These are phyloP conservation scores for Cyclura pinguis DNA, from an alignment of 2,797 vertebrate species.

Conservation along the genomic window DNA sequence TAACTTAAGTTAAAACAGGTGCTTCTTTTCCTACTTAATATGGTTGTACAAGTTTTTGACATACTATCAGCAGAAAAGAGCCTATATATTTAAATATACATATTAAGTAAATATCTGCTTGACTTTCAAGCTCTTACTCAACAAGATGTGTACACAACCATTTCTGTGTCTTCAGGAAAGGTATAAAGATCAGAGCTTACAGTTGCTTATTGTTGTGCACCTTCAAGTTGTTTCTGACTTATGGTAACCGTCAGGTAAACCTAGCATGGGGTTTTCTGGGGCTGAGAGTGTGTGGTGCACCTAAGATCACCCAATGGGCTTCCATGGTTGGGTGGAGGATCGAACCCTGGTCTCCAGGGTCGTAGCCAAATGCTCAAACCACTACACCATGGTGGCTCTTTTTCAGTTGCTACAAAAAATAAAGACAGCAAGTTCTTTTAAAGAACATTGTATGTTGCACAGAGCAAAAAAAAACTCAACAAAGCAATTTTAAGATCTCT, in stretches of 20 bases:
- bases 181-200: background rate
- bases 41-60: background rate
- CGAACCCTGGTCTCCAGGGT: too few relatives aligned
- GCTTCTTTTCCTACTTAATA: background rate
- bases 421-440: constrained; percentile 17
- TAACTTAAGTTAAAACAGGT: background rate
- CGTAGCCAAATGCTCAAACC: too few relatives aligned
- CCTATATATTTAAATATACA: background rate
- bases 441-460: constrained; percentile 9
- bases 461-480: constrained; percentile 6
- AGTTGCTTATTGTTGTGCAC: background rate
- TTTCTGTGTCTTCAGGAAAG: background rate
- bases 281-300: too few relatives aligned
- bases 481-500: constrained; percentile 31
- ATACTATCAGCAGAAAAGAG: background rate
- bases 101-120: background rate
- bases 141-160: background rate
- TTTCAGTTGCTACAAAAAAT: background rate
- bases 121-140: background rate
- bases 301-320: too few relatives aligned
- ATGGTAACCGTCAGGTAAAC: too few relatives aligned
- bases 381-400: too few relatives aligned
- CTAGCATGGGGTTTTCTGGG: too few relatives aligned
- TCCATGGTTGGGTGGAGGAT: too few relatives aligned
- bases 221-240: too few relatives aligned